phyloP scores from a whole-genome alignment of 2,113 vertebrate genomes.

The Eretmochelys imbricata region DNA sequence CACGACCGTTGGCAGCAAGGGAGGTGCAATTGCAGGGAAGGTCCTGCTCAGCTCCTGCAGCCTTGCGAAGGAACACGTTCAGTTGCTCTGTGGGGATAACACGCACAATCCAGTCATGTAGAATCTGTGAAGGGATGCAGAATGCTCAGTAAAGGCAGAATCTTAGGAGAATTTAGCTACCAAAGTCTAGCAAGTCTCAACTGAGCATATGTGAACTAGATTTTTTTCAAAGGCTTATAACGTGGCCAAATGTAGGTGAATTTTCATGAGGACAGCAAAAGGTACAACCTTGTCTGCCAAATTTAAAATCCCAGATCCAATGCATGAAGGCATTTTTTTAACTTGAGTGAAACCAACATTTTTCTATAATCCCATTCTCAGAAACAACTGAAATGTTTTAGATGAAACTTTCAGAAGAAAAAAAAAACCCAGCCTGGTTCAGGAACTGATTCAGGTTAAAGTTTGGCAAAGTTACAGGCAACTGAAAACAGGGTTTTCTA shows the following conservation, averaged over 20 bases:
- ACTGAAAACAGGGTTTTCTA: neutral
- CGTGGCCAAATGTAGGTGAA: fast-evolving
- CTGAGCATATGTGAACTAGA: fast-evolving
- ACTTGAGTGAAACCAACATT: fast-evolving
- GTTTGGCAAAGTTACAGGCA: neutral
- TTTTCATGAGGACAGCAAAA: neutral
- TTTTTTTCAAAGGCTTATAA: neutral
- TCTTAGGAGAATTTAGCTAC: neutral
- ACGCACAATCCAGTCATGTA: neutral
- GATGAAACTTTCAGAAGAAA: neutral
- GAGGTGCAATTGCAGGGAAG: neutral
- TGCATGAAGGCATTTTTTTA: neutral
- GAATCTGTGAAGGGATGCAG: neutral
- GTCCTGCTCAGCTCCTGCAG: fast-evolving
- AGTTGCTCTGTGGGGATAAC: neutral
- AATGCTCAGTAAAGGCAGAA: neutral
- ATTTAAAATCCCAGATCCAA: neutral
- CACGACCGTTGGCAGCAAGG: neutral
- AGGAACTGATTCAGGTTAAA: neutral
- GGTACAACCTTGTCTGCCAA: fast-evolving
- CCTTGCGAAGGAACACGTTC: neutral
- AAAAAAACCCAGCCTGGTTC: neutral
- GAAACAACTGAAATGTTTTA: neutral
- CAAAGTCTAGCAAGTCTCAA: fast-evolving
- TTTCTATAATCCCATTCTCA: neutral